Evolutionary conservation across 2,113 vertebrate species (phyloP).

Genomic region (Heterochromis multidens): DNA sequence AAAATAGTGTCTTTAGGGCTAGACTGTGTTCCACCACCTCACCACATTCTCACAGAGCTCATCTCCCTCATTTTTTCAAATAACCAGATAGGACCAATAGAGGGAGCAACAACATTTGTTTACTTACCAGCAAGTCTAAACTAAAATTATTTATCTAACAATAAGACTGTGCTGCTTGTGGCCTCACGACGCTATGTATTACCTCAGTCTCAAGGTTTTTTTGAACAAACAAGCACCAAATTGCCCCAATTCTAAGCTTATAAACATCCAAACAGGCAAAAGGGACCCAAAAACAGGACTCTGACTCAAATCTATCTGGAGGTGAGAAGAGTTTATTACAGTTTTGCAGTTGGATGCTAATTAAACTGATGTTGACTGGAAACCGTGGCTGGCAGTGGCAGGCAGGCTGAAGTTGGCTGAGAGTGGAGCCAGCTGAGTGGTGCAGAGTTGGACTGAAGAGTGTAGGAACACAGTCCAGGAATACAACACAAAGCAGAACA

Average conservation of each 20-base stretch:
- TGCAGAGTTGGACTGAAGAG: not conserved
- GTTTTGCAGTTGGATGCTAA: not conserved
- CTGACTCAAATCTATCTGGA: not conserved
- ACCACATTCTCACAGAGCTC: rapidly evolving
- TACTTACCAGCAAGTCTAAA: not conserved
- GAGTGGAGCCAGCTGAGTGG: not conserved
- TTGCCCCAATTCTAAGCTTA: not conserved
- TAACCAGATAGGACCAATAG: not conserved
- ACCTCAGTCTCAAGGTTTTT: not conserved
- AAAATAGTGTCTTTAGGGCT: rapidly evolving
- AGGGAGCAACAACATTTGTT: not conserved
- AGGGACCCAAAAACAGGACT: rapidly evolving
- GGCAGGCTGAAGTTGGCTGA: not conserved
- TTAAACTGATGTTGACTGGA: not conserved
- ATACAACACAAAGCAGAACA: not conserved
- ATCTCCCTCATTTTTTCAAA: not conserved
- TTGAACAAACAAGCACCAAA: not conserved
- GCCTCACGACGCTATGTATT: not conserved
- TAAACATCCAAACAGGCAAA: not conserved
- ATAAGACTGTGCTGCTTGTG: not conserved
- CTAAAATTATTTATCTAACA: not conserved
- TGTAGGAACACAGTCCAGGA: not conserved
- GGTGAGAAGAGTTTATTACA: not conserved
- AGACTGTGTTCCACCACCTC: not conserved
- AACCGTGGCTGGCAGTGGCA: not conserved